Evolutionary conservation across 2,113 vertebrate genomes (phyloP).

Genomic region (Girardinichthys multiradiatus): DNA sequence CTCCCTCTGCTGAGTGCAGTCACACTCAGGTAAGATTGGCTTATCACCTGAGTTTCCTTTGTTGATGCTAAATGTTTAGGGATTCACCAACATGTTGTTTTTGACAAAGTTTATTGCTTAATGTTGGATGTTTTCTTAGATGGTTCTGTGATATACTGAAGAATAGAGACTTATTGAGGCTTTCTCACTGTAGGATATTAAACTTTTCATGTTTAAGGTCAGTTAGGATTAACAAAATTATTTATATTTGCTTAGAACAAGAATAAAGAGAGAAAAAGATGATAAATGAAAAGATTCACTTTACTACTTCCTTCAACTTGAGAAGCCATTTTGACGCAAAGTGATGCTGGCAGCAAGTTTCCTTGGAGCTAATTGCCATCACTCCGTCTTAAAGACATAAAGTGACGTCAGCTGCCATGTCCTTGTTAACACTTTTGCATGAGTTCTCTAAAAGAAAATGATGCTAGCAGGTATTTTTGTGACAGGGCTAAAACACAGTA

Average conservation of each 20-base stretch:
- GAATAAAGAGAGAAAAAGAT: too few relatives aligned
- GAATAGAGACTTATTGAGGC: neutral
- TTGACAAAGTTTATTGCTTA: neutral
- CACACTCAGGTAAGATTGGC: too few relatives aligned
- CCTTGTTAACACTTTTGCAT: neutral
- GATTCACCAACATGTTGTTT: neutral
- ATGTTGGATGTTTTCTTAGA: too few relatives aligned
- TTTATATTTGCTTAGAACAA: neutral
- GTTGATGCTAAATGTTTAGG: neutral
- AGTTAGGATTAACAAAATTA: neutral
- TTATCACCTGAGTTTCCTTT: neutral
- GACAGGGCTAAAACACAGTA: too few relatives aligned
- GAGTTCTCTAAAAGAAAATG: neutral
- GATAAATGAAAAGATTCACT: neutral
- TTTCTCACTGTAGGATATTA: neutral
- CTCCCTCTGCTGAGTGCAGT: slow-evolving; percentile 59
- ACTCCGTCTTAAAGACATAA: neutral
- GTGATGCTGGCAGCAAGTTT: neutral
- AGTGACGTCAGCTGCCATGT: neutral
- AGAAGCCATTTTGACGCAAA: neutral
- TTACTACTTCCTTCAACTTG: neutral
- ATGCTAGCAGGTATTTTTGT: too few relatives aligned
- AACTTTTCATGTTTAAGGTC: neutral
- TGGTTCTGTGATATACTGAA: neutral
- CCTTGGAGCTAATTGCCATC: neutral